Conservation (phyloP, 2,797 vertebrate species). For the Sebastes jordani region DNA sequence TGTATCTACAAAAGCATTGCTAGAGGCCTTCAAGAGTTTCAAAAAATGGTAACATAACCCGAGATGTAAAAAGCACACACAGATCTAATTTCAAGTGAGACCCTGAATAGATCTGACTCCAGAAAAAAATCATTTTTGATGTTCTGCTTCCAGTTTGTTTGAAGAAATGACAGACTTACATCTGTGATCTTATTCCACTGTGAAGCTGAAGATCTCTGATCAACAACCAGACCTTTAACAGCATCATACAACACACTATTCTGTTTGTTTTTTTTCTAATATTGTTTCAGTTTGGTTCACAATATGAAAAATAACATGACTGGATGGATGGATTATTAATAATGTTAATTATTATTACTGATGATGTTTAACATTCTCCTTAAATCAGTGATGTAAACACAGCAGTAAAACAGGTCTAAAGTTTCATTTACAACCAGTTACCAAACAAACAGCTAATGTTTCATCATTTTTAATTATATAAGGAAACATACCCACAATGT, state of each 20-base stretch:
- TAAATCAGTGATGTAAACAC: neutral
- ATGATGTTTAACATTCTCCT: neutral
- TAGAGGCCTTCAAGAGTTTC: neutral
- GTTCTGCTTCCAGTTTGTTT: neutral
- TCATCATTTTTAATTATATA: neutral
- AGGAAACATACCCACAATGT: neutral
- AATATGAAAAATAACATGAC: neutral
- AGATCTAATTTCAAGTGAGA: neutral
- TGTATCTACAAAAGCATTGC: neutral
- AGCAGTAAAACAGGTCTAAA: neutral
- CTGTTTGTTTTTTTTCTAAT: neutral
- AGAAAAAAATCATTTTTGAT: neutral
- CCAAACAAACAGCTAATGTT: too few species aligned
- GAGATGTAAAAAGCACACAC: neutral
- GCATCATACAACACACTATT: neutral
- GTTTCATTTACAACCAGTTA: too few species aligned
- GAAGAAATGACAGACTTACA: neutral
- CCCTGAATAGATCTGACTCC: neutral
- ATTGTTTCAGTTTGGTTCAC: neutral
- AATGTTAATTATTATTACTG: neutral
- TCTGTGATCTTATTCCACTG: neutral
- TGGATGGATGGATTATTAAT: neutral
- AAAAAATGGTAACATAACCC: neutral
- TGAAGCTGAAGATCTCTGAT: neutral
- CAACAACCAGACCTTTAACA: neutral